These are phyloP conservation scores for Turnix velox DNA, from an alignment of 2,113 vertebrate species.

Conservation along the genomic window DNA sequence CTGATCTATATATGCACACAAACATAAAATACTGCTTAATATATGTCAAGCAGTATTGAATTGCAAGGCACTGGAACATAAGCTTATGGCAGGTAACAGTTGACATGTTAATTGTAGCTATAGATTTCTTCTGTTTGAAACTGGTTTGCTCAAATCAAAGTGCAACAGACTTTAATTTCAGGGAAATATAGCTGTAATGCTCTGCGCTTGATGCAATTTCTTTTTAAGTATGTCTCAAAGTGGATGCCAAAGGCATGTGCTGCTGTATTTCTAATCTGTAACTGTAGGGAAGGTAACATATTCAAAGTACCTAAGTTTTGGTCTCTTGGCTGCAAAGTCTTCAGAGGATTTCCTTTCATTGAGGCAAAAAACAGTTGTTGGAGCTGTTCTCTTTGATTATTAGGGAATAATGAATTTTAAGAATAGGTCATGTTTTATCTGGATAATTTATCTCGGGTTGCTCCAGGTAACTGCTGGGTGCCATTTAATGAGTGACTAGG, in stretches of 20 bases:
- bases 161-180: background rate
- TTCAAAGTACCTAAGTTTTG: background rate
- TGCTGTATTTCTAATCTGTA: background rate
- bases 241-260: background rate
- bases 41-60: background rate
- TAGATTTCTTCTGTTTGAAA: slow-evolving; percentile 12
- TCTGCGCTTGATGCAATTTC: background rate
- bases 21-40: background rate
- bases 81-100: background rate
- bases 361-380: background rate
- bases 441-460: background rate
- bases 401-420: background rate
- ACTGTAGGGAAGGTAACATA: background rate
- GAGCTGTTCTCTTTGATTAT: background rate
- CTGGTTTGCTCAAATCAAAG: background rate
- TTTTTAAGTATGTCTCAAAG: background rate
- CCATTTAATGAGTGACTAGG: background rate
- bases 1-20: accelerated
- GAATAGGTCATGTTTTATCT: background rate
- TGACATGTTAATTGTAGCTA: slow-evolving; percentile 31
- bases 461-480: background rate
- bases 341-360: background rate
- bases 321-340: background rate
- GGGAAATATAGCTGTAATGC: background rate
- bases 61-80: background rate